Evolutionary conservation across 2,113 vertebrate genomes (phyloP).

Genomic region (Ranitomeya imitator): DNA sequence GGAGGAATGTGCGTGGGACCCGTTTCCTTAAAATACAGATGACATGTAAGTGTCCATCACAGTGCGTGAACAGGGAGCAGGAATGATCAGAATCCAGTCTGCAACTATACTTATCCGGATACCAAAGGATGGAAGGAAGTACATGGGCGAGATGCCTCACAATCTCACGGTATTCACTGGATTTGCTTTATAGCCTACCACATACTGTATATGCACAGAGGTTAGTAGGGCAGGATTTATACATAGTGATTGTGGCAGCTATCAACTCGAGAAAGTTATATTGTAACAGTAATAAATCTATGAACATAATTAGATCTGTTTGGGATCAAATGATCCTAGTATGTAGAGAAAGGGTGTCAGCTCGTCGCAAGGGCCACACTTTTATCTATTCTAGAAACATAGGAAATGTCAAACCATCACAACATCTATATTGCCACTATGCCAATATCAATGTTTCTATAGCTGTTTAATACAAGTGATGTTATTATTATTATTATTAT

Average conservation of each 20-base stretch:
- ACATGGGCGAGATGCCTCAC: background rate
- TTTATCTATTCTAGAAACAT: too few relatives aligned
- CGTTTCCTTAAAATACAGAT: constrained; percentile 47
- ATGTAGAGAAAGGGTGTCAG: too few relatives aligned
- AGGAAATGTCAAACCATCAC: too few relatives aligned
- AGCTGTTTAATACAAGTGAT: too few relatives aligned
- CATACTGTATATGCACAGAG: background rate
- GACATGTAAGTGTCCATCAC: constrained; percentile 47
- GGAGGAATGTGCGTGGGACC: constrained; percentile 55
- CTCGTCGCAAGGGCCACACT: too few relatives aligned
- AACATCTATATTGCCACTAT: too few relatives aligned
- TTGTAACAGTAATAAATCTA: too few relatives aligned
- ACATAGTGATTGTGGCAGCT: background rate
- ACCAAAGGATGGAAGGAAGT: background rate
- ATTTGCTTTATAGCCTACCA: background rate
- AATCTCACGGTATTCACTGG: too few relatives aligned
- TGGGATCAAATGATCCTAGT: too few relatives aligned
- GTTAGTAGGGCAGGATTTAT: background rate
- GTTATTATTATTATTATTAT: too few relatives aligned
- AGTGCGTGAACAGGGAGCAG: constrained; percentile 12
- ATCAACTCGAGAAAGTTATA: background rate
- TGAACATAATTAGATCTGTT: background rate
- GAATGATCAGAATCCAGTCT: constrained; percentile 52
- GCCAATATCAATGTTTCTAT: too few relatives aligned
- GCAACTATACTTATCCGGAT: constrained; percentile 45